Conservation (phyloP, 1,140 invertebrate species). For the Penaeus vannamei region DNA sequence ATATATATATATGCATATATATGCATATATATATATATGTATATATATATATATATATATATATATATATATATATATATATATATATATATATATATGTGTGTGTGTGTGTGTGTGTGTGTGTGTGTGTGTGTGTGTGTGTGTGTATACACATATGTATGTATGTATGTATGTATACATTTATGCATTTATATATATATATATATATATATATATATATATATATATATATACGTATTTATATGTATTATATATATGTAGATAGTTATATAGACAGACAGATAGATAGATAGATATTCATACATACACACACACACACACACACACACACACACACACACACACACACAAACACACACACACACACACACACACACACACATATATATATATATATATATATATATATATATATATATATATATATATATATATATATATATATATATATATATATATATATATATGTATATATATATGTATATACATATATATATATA, state of each 20-base stretch:
- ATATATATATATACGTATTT: conserved; percentile 13
- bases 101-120: fast-evolving
- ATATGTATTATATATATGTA: background rate
- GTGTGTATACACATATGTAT: too few species aligned
- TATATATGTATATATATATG: conserved; percentile 17
- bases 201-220: conserved; percentile 33
- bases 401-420: conserved; percentile 25
- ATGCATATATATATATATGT: too few species aligned
- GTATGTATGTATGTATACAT: too few species aligned
- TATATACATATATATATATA: conserved; percentile 6
- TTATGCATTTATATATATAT: too few species aligned
- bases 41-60: too few species aligned
- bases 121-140: too few species aligned
- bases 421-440: conserved; percentile 21
- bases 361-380: background rate
- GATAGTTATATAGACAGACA: background rate
- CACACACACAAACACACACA: too few species aligned
- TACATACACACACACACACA: too few species aligned
- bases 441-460: conserved; percentile 20
- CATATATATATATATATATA: background rate
- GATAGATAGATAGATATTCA: background rate
- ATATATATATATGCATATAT: too few species aligned
- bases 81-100: too few species aligned
- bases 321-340: too few species aligned
- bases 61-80: too few species aligned